These are phyloP conservation scores for Psilopsiagon aurifrons DNA, from an alignment of 2,113 vertebrate species.

Conservation along the genomic window DNA sequence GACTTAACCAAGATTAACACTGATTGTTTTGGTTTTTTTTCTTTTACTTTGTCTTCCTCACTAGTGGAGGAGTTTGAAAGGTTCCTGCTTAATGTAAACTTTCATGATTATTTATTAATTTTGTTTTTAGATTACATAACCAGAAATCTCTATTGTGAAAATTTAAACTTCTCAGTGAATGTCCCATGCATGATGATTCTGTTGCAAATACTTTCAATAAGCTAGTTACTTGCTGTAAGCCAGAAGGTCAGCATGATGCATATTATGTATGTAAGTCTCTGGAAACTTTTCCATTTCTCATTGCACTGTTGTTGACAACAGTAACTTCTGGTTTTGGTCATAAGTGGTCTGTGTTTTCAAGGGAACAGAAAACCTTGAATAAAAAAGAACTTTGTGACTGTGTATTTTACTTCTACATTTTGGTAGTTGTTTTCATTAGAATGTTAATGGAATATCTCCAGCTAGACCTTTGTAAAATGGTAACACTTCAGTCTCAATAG, in stretches of 20 bases:
- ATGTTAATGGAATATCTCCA: neutral
- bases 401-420: neutral
- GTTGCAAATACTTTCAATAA: neutral
- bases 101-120: neutral
- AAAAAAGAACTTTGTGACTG: neutral
- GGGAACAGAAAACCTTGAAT: neutral
- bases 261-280: neutral
- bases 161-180: neutral
- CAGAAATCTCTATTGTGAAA: neutral
- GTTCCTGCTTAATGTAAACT: neutral
- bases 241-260: neutral
- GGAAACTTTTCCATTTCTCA: neutral
- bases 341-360: neutral
- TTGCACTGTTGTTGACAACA: neutral
- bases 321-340: neutral
- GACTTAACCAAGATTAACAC: neutral
- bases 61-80: neutral
- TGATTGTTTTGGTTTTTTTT: neutral
- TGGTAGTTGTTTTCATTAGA: neutral
- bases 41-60: neutral
- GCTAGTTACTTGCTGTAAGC: neutral
- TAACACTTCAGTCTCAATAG: neutral
- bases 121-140: neutral
- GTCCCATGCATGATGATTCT: neutral
- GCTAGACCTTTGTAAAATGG: neutral